Conservation (phyloP, 2,797 vertebrate species). For the Chanos chanos region DNA sequence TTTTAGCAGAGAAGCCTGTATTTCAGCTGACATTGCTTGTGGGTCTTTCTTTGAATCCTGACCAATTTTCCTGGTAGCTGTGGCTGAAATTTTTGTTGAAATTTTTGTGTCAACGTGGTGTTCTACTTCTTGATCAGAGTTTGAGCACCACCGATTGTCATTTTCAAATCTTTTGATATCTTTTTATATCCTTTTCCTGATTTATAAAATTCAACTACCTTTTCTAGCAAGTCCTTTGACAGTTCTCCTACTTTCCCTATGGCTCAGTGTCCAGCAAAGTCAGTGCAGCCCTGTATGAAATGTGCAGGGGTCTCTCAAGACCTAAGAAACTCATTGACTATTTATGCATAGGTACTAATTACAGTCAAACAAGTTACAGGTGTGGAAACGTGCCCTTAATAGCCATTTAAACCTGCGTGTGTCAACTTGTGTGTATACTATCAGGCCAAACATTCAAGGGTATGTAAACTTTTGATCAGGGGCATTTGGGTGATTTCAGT, state of each 20-base stretch:
- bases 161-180: neutral
- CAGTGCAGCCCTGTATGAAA: too few relatives aligned
- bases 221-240: neutral
- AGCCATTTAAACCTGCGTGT: too few relatives aligned
- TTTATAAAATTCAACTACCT: too few relatives aligned
- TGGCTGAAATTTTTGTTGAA: slow-evolving; percentile 9
- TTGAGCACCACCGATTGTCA: slow-evolving; percentile 8
- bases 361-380: too few relatives aligned
- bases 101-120: neutral
- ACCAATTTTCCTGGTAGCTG: neutral
- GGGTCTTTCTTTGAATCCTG: neutral
- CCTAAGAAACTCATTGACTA: too few relatives aligned
- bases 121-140: neutral
- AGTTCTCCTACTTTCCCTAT: slow-evolving; percentile 4
- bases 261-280: neutral
- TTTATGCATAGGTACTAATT: too few relatives aligned
- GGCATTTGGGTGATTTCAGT: too few relatives aligned
- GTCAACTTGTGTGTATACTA: too few relatives aligned
- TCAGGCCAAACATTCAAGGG: too few relatives aligned
- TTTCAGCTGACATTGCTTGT: neutral
- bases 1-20: neutral
- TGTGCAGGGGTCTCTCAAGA: too few relatives aligned
- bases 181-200: slow-evolving; percentile 9
- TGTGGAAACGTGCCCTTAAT: too few relatives aligned
- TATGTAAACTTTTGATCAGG: too few relatives aligned